Evolutionary conservation across 2,888 invertebrate species (phyloP), one percentile per base, ranked within the genome.

Genomic region (Erynnis tages): DNA sequence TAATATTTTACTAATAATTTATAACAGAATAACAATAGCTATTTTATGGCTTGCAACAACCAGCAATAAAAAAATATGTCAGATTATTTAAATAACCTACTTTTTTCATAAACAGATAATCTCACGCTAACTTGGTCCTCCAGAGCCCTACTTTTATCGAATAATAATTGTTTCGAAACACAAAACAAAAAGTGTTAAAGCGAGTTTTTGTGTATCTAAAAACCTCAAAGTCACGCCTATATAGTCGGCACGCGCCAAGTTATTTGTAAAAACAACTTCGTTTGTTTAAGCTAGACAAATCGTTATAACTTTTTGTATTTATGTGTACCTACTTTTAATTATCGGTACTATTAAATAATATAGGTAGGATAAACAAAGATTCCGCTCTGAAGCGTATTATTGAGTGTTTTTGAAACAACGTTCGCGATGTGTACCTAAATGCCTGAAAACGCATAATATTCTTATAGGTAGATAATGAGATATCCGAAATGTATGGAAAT

Each of bases 151-250:
- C 30, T 40, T 49, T 40, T 49, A 37, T 27, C 17, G 10, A 32
- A 45, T 32, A n/a, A n/a, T n/a, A n/a, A n/a, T 32, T 16, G 32
- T 49, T 40, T 25, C 23, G 38, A 38, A 48, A 38, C 13, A 44
- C 27, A 10, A 2, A 4, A 38, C 21, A 48, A 48, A 48, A 48
- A 48, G 25, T 30, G 7, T 21, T 14, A 38, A 16, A 35, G 38
- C 21, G 7, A 29, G 40, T 29, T 47, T 49, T 34, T 44, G 10
- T 19, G n/a, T 5, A 2, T 1, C n/a, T 21, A 48, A 47, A 37
- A 47, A 38, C 16, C 25, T 37, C 19, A 44, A 44, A 32, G 40
- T 40, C 48, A 49, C 48, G 47, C 38, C 27, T 21, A 23, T 32
- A 11, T 32, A 27, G 21, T 10, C 11, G 38, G 48, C 48, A 40